Evolutionary conservation across 1,140 invertebrate species (phyloP).

Genomic region (Zaprionus gabonicus): DNA sequence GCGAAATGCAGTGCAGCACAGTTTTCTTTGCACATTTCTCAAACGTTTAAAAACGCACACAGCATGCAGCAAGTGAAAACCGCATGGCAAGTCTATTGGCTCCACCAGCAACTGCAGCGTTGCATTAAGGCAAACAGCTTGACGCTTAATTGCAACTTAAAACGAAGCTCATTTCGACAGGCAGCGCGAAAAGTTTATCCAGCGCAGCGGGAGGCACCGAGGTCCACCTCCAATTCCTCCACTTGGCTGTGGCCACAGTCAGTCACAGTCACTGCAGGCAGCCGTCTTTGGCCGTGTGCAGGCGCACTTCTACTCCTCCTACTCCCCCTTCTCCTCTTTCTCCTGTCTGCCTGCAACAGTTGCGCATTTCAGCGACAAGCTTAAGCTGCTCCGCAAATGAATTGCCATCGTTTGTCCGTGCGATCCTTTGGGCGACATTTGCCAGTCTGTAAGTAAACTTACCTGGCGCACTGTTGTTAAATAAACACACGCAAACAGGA

Average conservation of each 20-base stretch:
- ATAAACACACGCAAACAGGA: conserved; percentile 65
- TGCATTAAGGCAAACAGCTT: conserved; percentile 40
- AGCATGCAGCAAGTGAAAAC: background rate
- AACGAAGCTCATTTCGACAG: conserved; percentile 70
- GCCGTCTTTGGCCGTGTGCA: background rate
- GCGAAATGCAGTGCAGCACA: background rate
- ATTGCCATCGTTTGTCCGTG: conserved; percentile 75
- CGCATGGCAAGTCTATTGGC: conserved; percentile 22
- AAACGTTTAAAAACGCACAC: background rate
- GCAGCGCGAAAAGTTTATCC: conserved; percentile 31
- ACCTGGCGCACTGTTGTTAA: conserved; percentile 60
- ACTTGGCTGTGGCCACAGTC: conserved; percentile 10
- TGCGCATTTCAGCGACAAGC: conserved; percentile 68
- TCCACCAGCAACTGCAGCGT: conserved; percentile 11
- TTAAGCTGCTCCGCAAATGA: conserved; percentile 69
- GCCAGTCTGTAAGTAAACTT: conserved; percentile 59
- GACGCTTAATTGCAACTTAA: conserved; percentile 75
- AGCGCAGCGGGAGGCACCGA: conserved; percentile 24
- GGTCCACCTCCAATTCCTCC: too few species aligned
- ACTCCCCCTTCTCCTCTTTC: background rate
- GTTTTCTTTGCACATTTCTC: background rate
- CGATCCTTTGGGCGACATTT: conserved; percentile 54
- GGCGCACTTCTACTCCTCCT: too few species aligned
- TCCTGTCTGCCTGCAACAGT: conserved; percentile 34
- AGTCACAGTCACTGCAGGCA: conserved; percentile 17